These are phyloP conservation scores for Amphimedon queenslandica DNA, from an alignment of 37 sponge, comb jelly and placozoan genomes.

Conservation along the genomic window DNA sequence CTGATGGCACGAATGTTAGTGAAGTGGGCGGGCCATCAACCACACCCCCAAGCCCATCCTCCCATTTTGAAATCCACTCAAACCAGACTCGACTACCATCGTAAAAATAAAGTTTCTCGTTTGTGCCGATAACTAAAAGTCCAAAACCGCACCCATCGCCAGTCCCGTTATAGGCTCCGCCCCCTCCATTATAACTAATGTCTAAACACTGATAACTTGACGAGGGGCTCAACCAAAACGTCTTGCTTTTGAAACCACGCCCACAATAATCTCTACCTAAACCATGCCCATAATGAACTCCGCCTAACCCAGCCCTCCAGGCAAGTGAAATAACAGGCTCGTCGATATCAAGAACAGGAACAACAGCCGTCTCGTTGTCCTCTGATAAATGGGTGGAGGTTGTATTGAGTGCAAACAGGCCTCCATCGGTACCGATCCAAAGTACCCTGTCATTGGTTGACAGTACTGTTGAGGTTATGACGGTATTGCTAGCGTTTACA, in stretches of 20 bases:
- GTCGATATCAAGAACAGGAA: conserved; percentile 2
- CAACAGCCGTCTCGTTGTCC: background rate
- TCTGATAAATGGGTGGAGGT: too few species aligned
- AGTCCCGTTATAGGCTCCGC: background rate
- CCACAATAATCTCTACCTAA: too few species aligned
- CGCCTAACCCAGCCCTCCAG: conserved; percentile 27
- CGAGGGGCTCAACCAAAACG: background rate
- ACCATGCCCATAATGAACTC: too few species aligned
- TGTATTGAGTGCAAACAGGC: conserved; percentile 32
- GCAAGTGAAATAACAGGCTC: conserved; percentile 20
- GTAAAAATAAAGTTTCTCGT: conserved; percentile 50
- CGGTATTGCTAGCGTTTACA: conserved; percentile 1
- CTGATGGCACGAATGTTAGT: conserved; percentile 52
- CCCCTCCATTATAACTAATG: background rate
- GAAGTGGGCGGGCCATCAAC: conserved; percentile 70
- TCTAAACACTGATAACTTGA: background rate
- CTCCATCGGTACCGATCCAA: conserved; percentile 62
- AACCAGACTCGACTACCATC: conserved; percentile 76
- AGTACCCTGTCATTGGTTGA: conserved; percentile 28
- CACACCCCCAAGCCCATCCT: conserved; percentile 65
- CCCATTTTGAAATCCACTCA: conserved; percentile 78
- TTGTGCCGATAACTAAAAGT: conserved; percentile 57
- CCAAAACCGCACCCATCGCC: conserved; percentile 30
- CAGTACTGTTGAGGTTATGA: conserved; percentile 15
- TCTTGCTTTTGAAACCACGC: conserved; percentile 1